Percentiles rank a stretch among this genome's conserved stretches.
Evolutionary conservation across 2,888 invertebrate species (phyloP).

Genomic region (Neoscelio sp.): DNA sequence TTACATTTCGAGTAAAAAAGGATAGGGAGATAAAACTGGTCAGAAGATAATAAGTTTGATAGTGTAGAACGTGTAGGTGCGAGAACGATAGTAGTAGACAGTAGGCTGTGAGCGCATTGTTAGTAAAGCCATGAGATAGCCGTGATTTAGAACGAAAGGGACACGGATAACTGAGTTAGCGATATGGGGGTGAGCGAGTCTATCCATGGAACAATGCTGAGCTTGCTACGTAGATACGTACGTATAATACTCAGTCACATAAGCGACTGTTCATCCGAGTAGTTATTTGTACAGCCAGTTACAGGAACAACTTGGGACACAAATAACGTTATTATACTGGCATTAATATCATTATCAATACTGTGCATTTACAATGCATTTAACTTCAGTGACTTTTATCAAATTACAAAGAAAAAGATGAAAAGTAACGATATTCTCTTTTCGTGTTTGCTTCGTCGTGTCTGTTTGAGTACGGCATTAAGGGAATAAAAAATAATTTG

Average conservation of each 20-base stretch:
- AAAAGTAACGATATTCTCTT: no score
- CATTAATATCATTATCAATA: constrained; percentile 26
- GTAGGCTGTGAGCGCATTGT: constrained; percentile 76
- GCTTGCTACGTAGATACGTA: constrained; percentile 25
- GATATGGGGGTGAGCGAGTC: constrained; percentile 39
- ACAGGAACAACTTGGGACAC: constrained; percentile 30
- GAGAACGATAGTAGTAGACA: constrained; percentile 45
- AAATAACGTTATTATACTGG: constrained; percentile 19
- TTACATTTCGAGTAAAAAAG: constrained; percentile 42
- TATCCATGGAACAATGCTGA: constrained; percentile 63
- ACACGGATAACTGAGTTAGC: constrained; percentile 65
- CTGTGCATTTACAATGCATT: constrained; percentile 29
- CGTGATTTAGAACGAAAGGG: constrained; percentile 77
- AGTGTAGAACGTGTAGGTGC: constrained; percentile 38
- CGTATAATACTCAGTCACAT: constrained; percentile 32
- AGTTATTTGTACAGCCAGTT: constrained; percentile 54
- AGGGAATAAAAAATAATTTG: neutral
- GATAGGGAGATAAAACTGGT: constrained; percentile 54
- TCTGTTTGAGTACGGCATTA: no score
- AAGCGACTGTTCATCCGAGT: constrained; percentile 57
- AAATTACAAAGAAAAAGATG: no score
- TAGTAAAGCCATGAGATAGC: constrained; percentile 79
- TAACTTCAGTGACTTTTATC: constrained; percentile 26
- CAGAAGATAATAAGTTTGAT: constrained; percentile 61
- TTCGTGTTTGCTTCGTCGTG: no score